Conservation (phyloP, 1,140 invertebrate genomes). For the Apis cerana region DNA sequence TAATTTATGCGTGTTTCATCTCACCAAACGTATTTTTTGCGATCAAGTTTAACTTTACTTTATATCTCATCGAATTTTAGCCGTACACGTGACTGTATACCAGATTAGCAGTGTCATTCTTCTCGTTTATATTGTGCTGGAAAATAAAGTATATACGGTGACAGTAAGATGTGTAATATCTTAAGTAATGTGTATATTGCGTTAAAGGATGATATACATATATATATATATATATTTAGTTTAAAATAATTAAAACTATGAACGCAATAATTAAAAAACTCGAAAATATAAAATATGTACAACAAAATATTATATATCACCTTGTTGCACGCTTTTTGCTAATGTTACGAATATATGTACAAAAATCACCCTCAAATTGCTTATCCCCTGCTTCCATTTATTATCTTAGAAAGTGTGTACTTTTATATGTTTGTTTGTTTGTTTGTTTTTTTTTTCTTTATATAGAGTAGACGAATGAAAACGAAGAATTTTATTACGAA, state of each 20-base stretch:
- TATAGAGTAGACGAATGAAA: slow-evolving; percentile 7
- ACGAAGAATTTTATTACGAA: not conserved
- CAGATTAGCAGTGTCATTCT: not conserved
- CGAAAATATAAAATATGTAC: slow-evolving; percentile 1
- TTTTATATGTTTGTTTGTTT: slow-evolving; percentile 1
- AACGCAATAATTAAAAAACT: not conserved
- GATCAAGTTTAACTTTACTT: not conserved
- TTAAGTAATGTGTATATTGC: not conserved
- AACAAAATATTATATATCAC: slow-evolving; percentile 4
- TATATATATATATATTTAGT: not conserved
- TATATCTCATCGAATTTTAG: not conserved
- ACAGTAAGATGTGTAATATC: not conserved
- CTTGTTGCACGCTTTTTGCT: slow-evolving; percentile 26
- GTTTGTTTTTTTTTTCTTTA: not conserved
- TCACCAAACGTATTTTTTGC: not conserved
- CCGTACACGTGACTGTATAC: not conserved
- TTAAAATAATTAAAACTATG: not conserved
- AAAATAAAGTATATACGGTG: not conserved
- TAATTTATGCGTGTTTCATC: not conserved
- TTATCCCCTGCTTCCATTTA: slow-evolving; percentile 3
- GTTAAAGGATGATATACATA: not conserved
- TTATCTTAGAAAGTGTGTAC: slow-evolving; percentile 9
- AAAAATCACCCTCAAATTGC: not conserved
- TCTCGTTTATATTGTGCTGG: not conserved
- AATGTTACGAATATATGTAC: not conserved